A percentile compares a stretch with the other conserved stretches of the same genome.
phyloP scores from a whole-genome alignment of 1,140 invertebrate species.

The Ganaspis sp. region DNA sequence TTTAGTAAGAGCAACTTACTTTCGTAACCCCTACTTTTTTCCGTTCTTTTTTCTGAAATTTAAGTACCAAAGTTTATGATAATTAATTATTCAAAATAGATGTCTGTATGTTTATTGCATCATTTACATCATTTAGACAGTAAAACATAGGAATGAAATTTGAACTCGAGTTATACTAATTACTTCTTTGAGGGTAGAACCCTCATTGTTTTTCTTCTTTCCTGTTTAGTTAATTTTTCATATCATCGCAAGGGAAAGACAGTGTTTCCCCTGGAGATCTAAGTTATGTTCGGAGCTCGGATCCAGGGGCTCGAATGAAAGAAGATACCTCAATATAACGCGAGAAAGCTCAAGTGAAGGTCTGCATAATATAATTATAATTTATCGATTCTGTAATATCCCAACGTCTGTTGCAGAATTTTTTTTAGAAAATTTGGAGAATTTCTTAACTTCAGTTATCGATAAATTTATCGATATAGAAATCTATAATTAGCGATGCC shows the following conservation, averaged over 20 bases:
- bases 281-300: not conserved
- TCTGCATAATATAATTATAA: conserved; percentile 29
- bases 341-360: not conserved
- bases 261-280: not conserved
- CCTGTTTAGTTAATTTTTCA: conserved; percentile 21
- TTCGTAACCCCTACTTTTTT: no score
- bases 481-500: no score
- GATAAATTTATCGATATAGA: no score
- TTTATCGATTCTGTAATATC: conserved; percentile 15
- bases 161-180: not conserved
- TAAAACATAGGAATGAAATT: not conserved
- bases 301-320: not conserved
- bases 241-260: not conserved
- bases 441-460: no score
- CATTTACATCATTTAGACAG: not conserved
- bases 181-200: conserved; percentile 13
- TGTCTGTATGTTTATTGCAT: no score
- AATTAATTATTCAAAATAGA: no score
- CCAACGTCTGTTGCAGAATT: not conserved
- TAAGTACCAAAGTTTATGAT: no score
- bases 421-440: no score
- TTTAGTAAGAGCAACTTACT: no score
- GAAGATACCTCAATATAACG: conserved; percentile 23
- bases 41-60: no score
- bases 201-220: conserved; percentile 13